phyloP scores from a whole-genome alignment of 2,113 vertebrate species.

The Rousettus leschenaultii region DNA sequence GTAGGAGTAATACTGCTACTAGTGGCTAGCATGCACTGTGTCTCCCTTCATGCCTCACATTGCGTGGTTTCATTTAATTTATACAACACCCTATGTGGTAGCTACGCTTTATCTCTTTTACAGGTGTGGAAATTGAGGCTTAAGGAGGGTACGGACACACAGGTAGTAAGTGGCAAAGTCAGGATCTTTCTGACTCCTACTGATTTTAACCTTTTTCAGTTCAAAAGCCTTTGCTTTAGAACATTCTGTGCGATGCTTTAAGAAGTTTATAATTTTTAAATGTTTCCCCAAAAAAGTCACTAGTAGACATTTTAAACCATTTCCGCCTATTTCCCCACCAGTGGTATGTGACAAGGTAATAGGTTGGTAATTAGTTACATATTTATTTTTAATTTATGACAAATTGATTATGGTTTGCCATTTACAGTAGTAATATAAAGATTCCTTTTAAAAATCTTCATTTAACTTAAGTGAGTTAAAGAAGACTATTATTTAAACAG shows the following conservation, averaged over 20 bases:
- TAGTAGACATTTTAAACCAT: background rate
- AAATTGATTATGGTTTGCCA: constrained; percentile 4
- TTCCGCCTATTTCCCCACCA: background rate
- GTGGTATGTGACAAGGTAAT: background rate
- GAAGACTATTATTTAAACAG: background rate
- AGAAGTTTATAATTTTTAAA: constrained; percentile 4
- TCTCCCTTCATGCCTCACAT: background rate
- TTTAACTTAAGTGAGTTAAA: background rate
- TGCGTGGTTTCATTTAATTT: background rate
- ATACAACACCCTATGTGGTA: background rate
- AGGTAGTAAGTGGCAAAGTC: background rate
- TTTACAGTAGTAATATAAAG: background rate
- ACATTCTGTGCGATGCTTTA: constrained; percentile 11
- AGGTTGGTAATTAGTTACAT: background rate
- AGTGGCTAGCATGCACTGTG: background rate
- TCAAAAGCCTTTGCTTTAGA: background rate
- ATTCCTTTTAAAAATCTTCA: constrained; percentile 4
- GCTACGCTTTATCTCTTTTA: background rate
- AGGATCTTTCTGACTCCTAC: background rate
- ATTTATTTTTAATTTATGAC: constrained; percentile 42
- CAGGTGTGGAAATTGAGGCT: background rate
- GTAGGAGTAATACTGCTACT: background rate
- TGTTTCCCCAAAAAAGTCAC: background rate
- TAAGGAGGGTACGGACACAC: background rate
- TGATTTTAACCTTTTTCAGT: constrained; percentile 19